Base-by-base conservation (phyloP, 2,113 vertebrate genomes). In the Oryzias javanicus region DNA sequence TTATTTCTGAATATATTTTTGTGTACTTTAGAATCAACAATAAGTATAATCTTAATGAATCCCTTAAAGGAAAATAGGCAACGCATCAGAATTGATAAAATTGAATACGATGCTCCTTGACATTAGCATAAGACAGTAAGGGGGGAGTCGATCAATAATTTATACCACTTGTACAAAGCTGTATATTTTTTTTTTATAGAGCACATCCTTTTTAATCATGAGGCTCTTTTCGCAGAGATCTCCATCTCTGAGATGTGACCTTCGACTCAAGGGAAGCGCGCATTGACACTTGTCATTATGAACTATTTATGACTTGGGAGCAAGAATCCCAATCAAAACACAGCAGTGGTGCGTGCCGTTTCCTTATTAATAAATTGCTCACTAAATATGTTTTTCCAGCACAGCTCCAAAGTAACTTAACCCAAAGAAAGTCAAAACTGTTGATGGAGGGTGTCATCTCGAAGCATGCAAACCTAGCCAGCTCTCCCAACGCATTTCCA, bases 241-340 rank as follows among this genome's bases (percentile, higher is more conserved):
- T 68, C 73, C 80, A 79, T 81, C 22, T 1, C 84, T 64, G 79
- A 77, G 76, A 86, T 81, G 84, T 87, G 89, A 87, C 89, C 86
- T 88, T 89, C 78, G 80, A 89, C 84, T 89, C 84, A 86, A 87
- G 81, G 84, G 87, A 81, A 88, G 81, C 65, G 20, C 64, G 61
- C 82, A 82, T 81, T 90, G 89, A 88, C 89, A 90, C 86, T 89
- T 88, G 89, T 90, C 89, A 80, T 86, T 71, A 90, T 89, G 65
- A 65, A 89, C 72, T 88, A 89, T 90, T 90, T 82, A 90, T 90
- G 86, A 86, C 81, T 64, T 51, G 64, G 76, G 83, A 53, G 73
- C 77, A 51, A 66, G 64, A 70, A 83, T 87, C 60, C 72, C 78
- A 88, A 87, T 89, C 86, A 87, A 90, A 87, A 86, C 80, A 80